Conservation (phyloP, 2,888 invertebrate genomes). For the Thecocarcelia acutangulata region DNA sequence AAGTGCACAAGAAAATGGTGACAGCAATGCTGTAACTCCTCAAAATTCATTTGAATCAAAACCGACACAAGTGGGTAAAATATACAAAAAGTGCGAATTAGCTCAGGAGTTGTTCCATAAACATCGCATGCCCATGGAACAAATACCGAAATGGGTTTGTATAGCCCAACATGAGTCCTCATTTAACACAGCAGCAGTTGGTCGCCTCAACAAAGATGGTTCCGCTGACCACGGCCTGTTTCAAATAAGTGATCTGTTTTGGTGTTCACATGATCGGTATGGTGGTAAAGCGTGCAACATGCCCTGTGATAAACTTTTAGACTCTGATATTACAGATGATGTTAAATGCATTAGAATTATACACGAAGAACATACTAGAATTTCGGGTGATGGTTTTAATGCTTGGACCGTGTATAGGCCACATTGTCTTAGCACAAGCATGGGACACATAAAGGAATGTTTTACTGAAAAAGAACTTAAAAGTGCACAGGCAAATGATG, state of each 20-base stretch:
- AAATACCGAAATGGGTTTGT: constrained; percentile 77
- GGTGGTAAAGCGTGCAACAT: too few relatives aligned
- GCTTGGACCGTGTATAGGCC: too few relatives aligned
- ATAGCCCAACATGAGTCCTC: too few relatives aligned
- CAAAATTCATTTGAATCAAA: neutral
- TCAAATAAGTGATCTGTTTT: constrained; percentile 87
- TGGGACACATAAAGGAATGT: constrained; percentile 80
- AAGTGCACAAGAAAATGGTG: neutral
- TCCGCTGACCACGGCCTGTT: constrained; percentile 88
- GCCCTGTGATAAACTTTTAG: too few relatives aligned
- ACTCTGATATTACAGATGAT: too few relatives aligned
- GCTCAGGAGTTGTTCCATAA: constrained; percentile 84
- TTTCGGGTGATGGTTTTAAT: too few relatives aligned
- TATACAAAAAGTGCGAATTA: constrained; percentile 85
- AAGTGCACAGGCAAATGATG: neutral
- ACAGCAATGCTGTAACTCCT: neutral
- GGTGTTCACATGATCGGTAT: constrained; percentile 83
- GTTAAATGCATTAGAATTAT: too few relatives aligned
- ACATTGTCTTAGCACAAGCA: constrained; percentile 74
- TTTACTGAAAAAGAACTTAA: constrained; percentile 58
- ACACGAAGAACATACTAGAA: too few relatives aligned
- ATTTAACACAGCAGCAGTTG: too few relatives aligned
- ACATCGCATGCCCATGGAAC: constrained; percentile 83
- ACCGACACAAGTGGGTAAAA: constrained; percentile 81
- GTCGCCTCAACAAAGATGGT: constrained; percentile 77